Evolutionary conservation across 1,140 invertebrate species (phyloP).

Genomic region (Acyrthosiphon pisum): DNA sequence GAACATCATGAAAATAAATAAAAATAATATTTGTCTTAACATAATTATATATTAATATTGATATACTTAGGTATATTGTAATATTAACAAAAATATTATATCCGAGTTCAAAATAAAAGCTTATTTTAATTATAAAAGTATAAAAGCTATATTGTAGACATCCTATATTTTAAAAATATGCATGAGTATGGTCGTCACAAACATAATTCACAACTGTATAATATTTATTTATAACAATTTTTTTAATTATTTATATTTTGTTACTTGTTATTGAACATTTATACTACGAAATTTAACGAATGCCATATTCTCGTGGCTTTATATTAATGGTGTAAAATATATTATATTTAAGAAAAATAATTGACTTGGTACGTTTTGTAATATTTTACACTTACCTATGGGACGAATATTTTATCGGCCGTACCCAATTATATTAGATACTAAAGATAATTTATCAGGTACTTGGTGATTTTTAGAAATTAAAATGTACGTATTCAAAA

Average conservation of each 20-base stretch:
- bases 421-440: background rate
- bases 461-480: background rate
- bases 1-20: no score
- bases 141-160: no score
- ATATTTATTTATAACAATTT: background rate
- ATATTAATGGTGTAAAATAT: background rate
- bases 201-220: background rate
- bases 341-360: background rate
- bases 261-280: background rate
- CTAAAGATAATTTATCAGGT: background rate
- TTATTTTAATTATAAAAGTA: no score
- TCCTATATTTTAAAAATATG: background rate
- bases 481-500: background rate
- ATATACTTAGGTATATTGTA: no score
- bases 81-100: no score
- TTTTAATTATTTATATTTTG: background rate
- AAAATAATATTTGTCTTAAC: no score
- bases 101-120: no score
- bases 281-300: background rate
- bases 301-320: background rate
- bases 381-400: background rate
- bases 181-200: background rate
- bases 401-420: background rate
- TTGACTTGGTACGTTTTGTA: background rate
- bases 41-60: no score